Evolutionary conservation across 1,140 invertebrate genomes (phyloP).

Genomic region (Venustaconcha ellipsiformis): DNA sequence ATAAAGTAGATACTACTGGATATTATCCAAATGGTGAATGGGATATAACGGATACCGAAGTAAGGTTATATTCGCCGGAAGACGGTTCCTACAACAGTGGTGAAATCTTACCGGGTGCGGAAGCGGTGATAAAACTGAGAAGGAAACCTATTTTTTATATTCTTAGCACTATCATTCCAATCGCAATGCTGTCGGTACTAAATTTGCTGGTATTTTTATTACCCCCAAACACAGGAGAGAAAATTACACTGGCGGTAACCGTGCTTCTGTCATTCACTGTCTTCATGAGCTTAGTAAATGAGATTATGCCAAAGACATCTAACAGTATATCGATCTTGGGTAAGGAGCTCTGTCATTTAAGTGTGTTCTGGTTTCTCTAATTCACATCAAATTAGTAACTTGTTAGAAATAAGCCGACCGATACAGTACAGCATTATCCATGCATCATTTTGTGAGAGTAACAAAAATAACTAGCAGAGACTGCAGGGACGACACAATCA

Average conservation of each 20-base stretch:
- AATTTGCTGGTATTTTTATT: conserved; percentile 74
- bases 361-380: not conserved
- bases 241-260: conserved; percentile 73
- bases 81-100: conserved; percentile 29
- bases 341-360: conserved; percentile 41
- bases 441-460: not conserved
- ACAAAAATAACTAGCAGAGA: not conserved
- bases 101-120: conserved; percentile 44
- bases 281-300: conserved; percentile 74
- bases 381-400: not conserved
- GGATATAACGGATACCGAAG: conserved; percentile 43
- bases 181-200: conserved; percentile 73
- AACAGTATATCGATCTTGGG: conserved; percentile 74
- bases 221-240: conserved; percentile 74
- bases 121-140: conserved; percentile 59
- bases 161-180: conserved; percentile 74
- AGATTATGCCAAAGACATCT: conserved; percentile 74
- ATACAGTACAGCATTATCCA: not conserved
- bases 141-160: conserved; percentile 68
- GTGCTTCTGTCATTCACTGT: conserved; percentile 74
- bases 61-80: conserved; percentile 37
- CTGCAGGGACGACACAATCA: not conserved
- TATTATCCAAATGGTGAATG: conserved; percentile 53
- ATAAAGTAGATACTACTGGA: conserved; percentile 20
- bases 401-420: not conserved